Evolutionary conservation across 2,888 invertebrate species (phyloP).

Genomic region (Meghimatium bilineatum): DNA sequence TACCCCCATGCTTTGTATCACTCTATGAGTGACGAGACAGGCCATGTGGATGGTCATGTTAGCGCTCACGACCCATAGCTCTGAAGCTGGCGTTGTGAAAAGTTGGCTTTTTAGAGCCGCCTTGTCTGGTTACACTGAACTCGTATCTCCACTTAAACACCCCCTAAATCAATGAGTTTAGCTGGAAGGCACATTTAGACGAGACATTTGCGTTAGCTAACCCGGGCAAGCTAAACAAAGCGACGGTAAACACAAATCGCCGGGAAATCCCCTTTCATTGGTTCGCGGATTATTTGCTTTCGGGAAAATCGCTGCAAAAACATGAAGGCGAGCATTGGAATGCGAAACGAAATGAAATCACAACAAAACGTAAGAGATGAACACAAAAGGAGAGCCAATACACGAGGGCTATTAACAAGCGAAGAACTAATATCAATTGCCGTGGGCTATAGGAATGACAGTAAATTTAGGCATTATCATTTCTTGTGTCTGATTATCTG

Average conservation of each 20-base stretch:
- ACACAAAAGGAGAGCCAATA: slow-evolving; percentile 25
- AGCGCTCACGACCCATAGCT: neutral
- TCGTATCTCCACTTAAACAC: slow-evolving; percentile 29
- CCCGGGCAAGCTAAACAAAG: slow-evolving; percentile 18
- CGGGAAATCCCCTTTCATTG: slow-evolving; percentile 31
- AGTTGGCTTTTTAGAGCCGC: neutral
- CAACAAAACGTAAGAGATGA: slow-evolving; percentile 27
- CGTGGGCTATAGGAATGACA: slow-evolving; percentile 24
- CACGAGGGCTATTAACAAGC: slow-evolving; percentile 30
- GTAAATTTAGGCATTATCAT: slow-evolving; percentile 31
- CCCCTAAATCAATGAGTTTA: slow-evolving; percentile 26
- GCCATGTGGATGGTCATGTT: too few relatives aligned
- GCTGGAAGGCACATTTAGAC: slow-evolving; percentile 29
- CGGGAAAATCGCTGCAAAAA: slow-evolving; percentile 34
- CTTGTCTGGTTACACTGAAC: slow-evolving; percentile 2
- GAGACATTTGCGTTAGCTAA: slow-evolving; percentile 28
- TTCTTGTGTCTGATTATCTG: slow-evolving; percentile 26
- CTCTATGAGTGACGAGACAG: too few relatives aligned
- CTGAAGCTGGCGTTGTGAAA: neutral
- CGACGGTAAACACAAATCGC: slow-evolving; percentile 14
- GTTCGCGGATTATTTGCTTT: slow-evolving; percentile 30
- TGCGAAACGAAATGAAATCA: slow-evolving; percentile 36
- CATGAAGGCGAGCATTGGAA: slow-evolving; percentile 32
- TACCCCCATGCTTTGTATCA: too few relatives aligned
- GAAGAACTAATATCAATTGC: slow-evolving; percentile 33